Base-by-base conservation (phyloP, 1,140 invertebrate genomes). In the Matsumurasca onukii region DNA sequence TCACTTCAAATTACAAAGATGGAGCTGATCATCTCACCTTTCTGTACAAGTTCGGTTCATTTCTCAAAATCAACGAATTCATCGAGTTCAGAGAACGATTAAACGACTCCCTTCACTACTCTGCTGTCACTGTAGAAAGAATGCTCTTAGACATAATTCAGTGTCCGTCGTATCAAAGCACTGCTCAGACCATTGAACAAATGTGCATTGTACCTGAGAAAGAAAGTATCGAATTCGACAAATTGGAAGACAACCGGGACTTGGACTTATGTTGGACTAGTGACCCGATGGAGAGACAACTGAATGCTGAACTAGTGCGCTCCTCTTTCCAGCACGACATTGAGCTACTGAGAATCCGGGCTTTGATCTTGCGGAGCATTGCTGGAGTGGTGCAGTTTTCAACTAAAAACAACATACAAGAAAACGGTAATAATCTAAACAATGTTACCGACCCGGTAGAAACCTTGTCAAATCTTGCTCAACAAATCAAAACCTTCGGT, bases 11-110 rank as follows among this genome's bases (percentile, higher is more conserved):
- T 78, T 89, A 91, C 74, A 94, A 91, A 84, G 93, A 96, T 82
- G 93, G 92, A 74, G 87, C 92, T 52, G 95, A 98, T 79, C 93
- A 95, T 78, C 82, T 98, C 63, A 93, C 94, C 25, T 89, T 92
- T 75, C 92, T 92, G 1, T 98, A 97, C 79, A 96, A 96, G 77
- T 97, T 89, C 80, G 95, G 95, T 15, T 95, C 94, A 45, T 97
- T 97, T 81, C 86, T 90, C 64, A 96, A 97, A 84, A 88, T 98
- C 73, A 86, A 91, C 72, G 94, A 98, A 79, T 93, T 98, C 79
- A 87, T 94, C 68, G 88, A 92, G 74, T 92, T 96, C 76, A 85
- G 89, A 73, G 88, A 92, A 76, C 83, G 89, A 67, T 78, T 98
- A 34, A 88, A 91, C 69, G 88, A 91, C 75, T 97, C 95, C 67